phyloP scores from a whole-genome alignment of 2,113 vertebrate genomes.

The Prinia subflava region DNA sequence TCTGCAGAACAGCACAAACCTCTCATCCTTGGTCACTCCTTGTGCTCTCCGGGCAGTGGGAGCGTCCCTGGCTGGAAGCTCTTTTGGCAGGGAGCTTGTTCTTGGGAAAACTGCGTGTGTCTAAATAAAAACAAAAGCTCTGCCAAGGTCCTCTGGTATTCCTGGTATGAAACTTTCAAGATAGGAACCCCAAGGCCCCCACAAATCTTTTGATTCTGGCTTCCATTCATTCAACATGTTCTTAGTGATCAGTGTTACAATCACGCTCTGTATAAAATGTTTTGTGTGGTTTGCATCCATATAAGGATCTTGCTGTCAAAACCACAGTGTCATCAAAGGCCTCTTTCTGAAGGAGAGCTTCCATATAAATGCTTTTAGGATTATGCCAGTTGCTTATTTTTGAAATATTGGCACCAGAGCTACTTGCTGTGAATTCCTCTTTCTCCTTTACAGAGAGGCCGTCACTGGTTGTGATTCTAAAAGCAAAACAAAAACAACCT shows the following conservation, averaged over 20 bases:
- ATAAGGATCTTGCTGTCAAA: conserved; percentile 9
- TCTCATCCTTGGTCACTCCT: not conserved
- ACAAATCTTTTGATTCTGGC: fast-evolving
- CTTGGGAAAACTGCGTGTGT: not conserved
- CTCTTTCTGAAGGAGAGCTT: not conserved
- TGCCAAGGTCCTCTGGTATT: not conserved
- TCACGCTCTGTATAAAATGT: not conserved
- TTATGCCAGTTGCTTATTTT: conserved; percentile 3
- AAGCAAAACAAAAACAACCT: not conserved
- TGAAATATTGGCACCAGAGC: not conserved
- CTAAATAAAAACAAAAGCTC: not conserved
- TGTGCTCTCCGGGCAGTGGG: not conserved
- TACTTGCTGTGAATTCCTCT: not conserved
- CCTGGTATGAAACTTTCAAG: not conserved
- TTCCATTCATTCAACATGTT: not conserved
- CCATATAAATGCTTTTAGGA: not conserved
- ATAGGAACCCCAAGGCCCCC: not conserved
- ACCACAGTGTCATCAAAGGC: not conserved
- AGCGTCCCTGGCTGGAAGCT: not conserved
- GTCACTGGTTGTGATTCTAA: not conserved
- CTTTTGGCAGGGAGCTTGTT: fast-evolving
- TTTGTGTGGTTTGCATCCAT: not conserved
- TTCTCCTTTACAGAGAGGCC: not conserved
- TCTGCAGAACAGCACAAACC: not conserved
- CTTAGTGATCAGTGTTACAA: fast-evolving